Percentiles rank a stretch among this genome's conserved stretches.
phyloP scores from a whole-genome alignment of 2,888 invertebrate genomes.

The Tillus elongatus region DNA sequence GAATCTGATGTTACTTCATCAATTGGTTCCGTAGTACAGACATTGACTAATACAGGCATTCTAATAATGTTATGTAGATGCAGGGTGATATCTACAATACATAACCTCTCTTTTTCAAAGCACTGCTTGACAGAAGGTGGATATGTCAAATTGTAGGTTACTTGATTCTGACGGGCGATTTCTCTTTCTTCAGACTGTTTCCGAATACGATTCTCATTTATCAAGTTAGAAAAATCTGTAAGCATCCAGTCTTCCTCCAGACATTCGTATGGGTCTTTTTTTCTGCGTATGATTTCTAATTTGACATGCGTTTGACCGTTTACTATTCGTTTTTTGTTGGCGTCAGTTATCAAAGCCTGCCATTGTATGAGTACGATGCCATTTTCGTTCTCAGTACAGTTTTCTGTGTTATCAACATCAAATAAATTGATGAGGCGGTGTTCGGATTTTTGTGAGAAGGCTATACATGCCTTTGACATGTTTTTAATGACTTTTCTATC shows the following conservation, averaged over 20 bases:
- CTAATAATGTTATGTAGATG: slow-evolving; percentile 58
- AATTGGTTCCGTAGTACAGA: slow-evolving; percentile 51
- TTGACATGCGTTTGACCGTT: slow-evolving; percentile 63
- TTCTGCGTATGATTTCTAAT: slow-evolving; percentile 48
- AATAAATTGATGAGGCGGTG: slow-evolving; percentile 33
- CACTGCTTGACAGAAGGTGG: slow-evolving; percentile 51
- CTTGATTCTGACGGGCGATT: slow-evolving; percentile 44
- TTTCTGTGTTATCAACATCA: slow-evolving; percentile 24
- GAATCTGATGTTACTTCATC: too few species aligned
- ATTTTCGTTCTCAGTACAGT: slow-evolving; percentile 25
- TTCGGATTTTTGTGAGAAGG: slow-evolving; percentile 43
- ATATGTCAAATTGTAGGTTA: slow-evolving; percentile 53
- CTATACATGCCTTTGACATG: slow-evolving; percentile 38
- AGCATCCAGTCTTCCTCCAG: background rate
- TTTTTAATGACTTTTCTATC: slow-evolving; percentile 26
- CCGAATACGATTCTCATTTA: background rate
- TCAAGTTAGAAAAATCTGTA: slow-evolving; percentile 1
- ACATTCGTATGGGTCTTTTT: slow-evolving; percentile 29
- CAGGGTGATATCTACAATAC: slow-evolving; percentile 59
- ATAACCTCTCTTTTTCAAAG: slow-evolving; percentile 52
- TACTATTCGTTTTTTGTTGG: slow-evolving; percentile 46
- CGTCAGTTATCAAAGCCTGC: slow-evolving; percentile 42
- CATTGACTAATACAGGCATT: slow-evolving; percentile 47
- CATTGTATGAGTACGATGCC: slow-evolving; percentile 37
- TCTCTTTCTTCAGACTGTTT: slow-evolving; percentile 15